Evolutionary conservation across 2,797 vertebrate genomes (phyloP), one percentile per base, ranked within the genome.

Genomic region (Micropoecilia bifurca): DNA sequence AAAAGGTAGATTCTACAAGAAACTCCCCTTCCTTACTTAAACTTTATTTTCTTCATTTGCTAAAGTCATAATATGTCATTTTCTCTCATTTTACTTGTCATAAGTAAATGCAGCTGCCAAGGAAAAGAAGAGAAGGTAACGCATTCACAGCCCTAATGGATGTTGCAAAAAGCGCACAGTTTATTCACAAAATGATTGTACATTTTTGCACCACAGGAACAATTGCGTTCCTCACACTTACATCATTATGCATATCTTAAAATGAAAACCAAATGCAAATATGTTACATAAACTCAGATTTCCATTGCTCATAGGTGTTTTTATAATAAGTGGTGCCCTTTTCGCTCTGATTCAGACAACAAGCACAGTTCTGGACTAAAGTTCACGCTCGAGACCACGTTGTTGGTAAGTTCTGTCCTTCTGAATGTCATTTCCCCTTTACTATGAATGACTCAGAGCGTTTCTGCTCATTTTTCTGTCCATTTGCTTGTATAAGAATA

Each of bases 71-170:
- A 10, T 75, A 59, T 80, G n/a, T 43, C 36, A 59, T 2, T 55
- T 25, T 68, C 39, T 75, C 75, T 18, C 72, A 3, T 71, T 74
- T 75, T 71, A 8, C 28, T 28, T 57, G 2, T 74, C 57, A 50
- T 25, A 75, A 95, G 95, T 90, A 4, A 94, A 92, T 85, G 85
- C 81, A 78, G 75, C 75, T 28, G 90, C 87, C 0, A 80, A 87
- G 30, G 79, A 92, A 76, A 93, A 85, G 73, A 92, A 88, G 61
- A 92, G 83, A 89, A 95, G 95, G 96, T 96, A 91, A 63, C 55
- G 20, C 72, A 1, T 46, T 45, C 71, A 43, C 33, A 22, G 5
- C 30, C 6, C 20, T 43, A 14, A 6, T 46, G 4, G 2, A 5
- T 71, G 0, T 59, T 25, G 6, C 68, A 71, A 53, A 43, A 14